Evolutionary conservation across 2,113 vertebrate species (phyloP), one percentile per base, ranked within the genome.

Genomic region (Propithecus coquereli): DNA sequence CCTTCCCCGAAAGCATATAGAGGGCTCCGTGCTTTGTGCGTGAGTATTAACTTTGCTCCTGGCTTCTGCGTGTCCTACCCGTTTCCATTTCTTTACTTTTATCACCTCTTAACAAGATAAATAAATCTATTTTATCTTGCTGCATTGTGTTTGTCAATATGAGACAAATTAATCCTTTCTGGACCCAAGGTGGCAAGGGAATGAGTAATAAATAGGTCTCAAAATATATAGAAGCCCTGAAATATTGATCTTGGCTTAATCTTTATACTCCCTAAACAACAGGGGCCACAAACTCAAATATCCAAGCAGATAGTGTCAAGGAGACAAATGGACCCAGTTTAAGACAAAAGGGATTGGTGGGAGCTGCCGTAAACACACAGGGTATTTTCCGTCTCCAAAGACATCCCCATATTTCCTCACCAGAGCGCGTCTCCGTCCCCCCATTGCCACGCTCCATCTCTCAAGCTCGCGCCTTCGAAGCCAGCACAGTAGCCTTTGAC

Each of bases 171-270:
- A 92, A 94, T 96, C 71, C 54, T 84, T 94, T 74, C 43, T 90
- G 68, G 63, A 66, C 71, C 50, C 40, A 11, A 74, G 57, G 65
- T 90, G 34, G 54, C 76, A 95, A 37, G 37, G 45, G 20, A 52
- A 65, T 37, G 37, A 74, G 45, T 80, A 80, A 95, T 90, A 95
- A 74, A 74, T 92, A 59, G 84, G 66, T 70, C 37, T 70, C 37
- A 73, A 94, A 86, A 91, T 88, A 76, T 93, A 87, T 16, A 3
- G 59, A 89, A n/a, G 14, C 57, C 74, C n/a, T 0, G 0, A 47
- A 96, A 65, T 97, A 94, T 85, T 54, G 85, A 97, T 92, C 40
- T 84, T 52, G 14, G 66, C 30, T 96, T 83, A 77, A 40, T 90
- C 52, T 96, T 88, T 77, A 82, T 81, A 61, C 45, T 25, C 52